Conservation (phyloP, 2,888 invertebrate genomes). For the Sthenelais limicola region DNA sequence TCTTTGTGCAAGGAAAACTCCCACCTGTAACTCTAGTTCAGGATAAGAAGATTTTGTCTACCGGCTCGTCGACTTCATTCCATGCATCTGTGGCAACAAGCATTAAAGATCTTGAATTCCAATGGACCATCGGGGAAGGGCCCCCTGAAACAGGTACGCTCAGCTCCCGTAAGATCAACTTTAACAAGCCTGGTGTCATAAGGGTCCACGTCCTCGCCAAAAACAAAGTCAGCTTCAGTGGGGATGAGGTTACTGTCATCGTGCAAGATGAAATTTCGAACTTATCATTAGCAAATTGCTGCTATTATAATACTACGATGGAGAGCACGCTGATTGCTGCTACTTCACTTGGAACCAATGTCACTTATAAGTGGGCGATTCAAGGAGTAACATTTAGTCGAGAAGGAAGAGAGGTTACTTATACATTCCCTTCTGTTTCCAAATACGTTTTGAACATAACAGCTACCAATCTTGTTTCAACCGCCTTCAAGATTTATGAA, state of each 20-base stretch:
- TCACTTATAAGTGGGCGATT: constrained; percentile 2
- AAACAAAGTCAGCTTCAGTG: constrained; percentile 29
- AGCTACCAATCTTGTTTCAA: not conserved
- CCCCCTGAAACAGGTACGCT: not conserved
- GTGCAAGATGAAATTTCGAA: not conserved
- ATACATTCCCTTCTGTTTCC: not conserved
- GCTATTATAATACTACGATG: not conserved
- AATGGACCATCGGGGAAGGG: not conserved
- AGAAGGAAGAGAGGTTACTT: not conserved
- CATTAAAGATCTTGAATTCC: not conserved
- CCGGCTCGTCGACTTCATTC: not conserved
- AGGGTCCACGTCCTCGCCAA: not conserved
- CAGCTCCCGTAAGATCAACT: not conserved
- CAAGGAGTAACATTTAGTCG: not conserved
- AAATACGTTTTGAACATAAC: not conserved
- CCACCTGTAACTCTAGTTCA: not conserved
- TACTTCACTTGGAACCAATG: not conserved
- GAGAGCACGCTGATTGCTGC: not conserved
- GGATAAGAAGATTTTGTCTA: not conserved
- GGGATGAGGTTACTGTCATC: not conserved
- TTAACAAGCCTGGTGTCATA: not conserved
- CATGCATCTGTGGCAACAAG: not conserved
- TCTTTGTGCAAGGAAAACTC: constrained; percentile 14
- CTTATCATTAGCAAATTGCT: not conserved
- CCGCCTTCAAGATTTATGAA: not conserved